A percentile compares a stretch with the other conserved stretches of the same genome.
Conservation (phyloP, 2,113 vertebrate genomes). For the Fulica atra region DNA sequence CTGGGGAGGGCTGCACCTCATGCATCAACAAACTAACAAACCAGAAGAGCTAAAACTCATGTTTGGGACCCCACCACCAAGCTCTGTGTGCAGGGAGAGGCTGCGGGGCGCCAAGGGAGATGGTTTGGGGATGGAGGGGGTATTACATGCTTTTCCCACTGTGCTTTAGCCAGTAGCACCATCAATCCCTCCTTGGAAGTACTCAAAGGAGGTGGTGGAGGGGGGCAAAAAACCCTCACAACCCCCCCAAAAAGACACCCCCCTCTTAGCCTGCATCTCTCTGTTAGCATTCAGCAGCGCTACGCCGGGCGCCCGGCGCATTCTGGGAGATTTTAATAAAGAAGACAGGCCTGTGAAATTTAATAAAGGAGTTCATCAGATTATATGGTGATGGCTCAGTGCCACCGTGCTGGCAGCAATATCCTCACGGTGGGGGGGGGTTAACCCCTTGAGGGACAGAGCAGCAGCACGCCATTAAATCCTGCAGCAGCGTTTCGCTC, state of each 20-base stretch:
- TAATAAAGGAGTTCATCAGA: constrained; percentile 96
- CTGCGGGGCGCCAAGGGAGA: neutral
- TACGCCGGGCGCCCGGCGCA: constrained; percentile 72
- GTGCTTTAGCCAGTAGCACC: neutral
- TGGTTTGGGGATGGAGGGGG: no score
- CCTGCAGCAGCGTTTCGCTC: neutral
- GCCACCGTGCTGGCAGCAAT: constrained; percentile 79
- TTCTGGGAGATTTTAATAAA: constrained; percentile 97
- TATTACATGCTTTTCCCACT: neutral
- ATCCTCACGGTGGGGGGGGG: constrained; percentile 74
- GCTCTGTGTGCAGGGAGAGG: neutral
- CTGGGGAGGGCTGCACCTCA: no score
- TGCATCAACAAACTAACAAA: no score
- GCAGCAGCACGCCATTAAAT: neutral
- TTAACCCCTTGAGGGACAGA: constrained; percentile 57
- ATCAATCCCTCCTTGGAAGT: neutral
- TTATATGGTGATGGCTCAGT: constrained; percentile 89
- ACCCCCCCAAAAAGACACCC: neutral
- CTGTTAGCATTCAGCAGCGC: constrained; percentile 35
- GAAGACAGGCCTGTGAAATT: constrained; percentile 91
- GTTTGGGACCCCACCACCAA: accelerated
- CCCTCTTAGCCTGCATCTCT: neutral
- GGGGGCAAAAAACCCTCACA: neutral
- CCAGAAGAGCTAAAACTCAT: neutral
- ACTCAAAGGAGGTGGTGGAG: neutral